Evolutionary conservation across 2,888 invertebrate genomes (phyloP), one percentile per base, ranked within the genome.

Genomic region (Allygus modestus): DNA sequence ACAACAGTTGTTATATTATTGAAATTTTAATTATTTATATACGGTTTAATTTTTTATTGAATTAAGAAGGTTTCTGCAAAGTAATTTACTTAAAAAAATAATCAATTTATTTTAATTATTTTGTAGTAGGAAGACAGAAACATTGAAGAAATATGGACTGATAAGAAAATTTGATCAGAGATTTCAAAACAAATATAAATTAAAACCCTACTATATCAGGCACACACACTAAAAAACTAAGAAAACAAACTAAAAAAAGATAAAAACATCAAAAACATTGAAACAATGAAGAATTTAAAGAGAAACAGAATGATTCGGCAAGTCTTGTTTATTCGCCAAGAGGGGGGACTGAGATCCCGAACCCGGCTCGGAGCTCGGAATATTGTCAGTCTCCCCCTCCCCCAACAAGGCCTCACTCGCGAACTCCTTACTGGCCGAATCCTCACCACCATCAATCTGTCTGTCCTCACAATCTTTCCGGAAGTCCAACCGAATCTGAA

Each of bases 401-500:
- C n/a, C 26, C 28, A 61, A 43, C 7, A 51, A 2, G 11, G 77
- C 77, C 26, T 46, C 75, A 23, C 61, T 54, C 7, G 61, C 46
- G 31, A 73, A 46, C 58, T 81, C 73, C 20, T 77, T 71, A 11
- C 23, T 37, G 37, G n/a, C 15, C n/a, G 54, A n/a, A 1, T 82
- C 82, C 0, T 73, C 46, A n/a, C 61, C n/a, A 15, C 84, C 83
- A 23, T 84, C 81, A 12, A 75, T 43, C 58, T 83, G 86, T 28
- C 83, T 85, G 5, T 71, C 69, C 33, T 87, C 87, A 26, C 87
- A 86, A 54, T 87, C 87, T 46, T 85, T 87, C 15, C 86, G 85
- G 75, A 87, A 88, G 86, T 88, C 88, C 43, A 87, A 84, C 26
- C 87, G 65, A 23, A 88, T 88, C 83, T 87, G 86, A 23, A 87